phyloP scores from a whole-genome alignment of 2,888 invertebrate genomes.

The Phaonia tiefii region DNA sequence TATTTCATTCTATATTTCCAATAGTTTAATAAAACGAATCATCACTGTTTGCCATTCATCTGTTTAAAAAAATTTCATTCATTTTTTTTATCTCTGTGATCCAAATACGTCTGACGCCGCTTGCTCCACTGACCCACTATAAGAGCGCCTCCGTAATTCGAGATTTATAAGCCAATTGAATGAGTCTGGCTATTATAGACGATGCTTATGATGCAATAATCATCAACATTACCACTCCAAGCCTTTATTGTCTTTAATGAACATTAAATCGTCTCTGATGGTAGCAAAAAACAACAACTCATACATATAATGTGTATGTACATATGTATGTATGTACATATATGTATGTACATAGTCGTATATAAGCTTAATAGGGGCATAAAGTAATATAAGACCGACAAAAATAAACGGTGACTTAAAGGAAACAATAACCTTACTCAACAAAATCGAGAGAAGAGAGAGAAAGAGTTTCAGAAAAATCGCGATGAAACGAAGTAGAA shows the following conservation, averaged over 20 bases:
- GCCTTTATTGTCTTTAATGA: conserved; percentile 43
- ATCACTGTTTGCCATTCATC: no score
- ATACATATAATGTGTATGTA: neutral
- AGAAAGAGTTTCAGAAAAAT: neutral
- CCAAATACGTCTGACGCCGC: neutral
- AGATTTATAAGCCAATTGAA: conserved; percentile 16
- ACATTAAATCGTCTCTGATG: conserved; percentile 26
- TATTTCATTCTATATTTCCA: no score
- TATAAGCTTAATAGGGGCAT: conserved; percentile 30
- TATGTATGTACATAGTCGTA: no score
- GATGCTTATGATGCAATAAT: conserved; percentile 27
- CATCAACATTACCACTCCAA: conserved; percentile 22
- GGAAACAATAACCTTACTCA: conserved; percentile 55
- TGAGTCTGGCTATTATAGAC: conserved; percentile 18
- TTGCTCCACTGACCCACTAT: conserved; percentile 19
- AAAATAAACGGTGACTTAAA: neutral
- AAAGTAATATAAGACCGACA: conserved; percentile 30
- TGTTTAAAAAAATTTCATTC: no score
- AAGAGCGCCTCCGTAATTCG: conserved; percentile 5
- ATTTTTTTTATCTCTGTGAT: neutral
- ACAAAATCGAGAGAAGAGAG: conserved; percentile 36
- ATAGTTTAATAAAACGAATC: no score
- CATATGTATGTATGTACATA: no score
- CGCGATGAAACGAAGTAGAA: neutral
- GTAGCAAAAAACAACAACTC: neutral